Evolutionary conservation across 53 echinoderm and acorn worm species (phyloP).

Genomic region (Actinopyga echinites): DNA sequence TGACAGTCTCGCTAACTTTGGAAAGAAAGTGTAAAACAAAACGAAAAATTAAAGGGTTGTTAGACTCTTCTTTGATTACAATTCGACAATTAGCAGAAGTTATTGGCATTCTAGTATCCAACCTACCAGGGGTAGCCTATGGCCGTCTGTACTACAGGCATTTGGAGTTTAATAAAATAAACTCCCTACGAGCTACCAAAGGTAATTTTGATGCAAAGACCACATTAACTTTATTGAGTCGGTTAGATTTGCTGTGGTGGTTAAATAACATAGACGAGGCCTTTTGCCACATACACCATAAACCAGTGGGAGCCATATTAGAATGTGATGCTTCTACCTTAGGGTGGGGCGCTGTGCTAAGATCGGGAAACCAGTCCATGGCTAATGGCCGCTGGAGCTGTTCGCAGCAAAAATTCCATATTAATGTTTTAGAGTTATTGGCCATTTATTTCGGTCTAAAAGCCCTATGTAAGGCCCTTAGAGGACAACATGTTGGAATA

Average conservation of each 20-base stretch:
- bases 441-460: slow-evolving; percentile 52
- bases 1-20: slow-evolving; percentile 47
- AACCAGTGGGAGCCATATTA: not conserved
- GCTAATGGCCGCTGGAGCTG: slow-evolving; percentile 28
- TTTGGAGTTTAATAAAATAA: slow-evolving; percentile 10
- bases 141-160: slow-evolving; percentile 29
- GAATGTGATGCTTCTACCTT: slow-evolving; percentile 46
- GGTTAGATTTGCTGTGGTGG: slow-evolving; percentile 17
- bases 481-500: slow-evolving; percentile 27
- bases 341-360: slow-evolving; percentile 49
- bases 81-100: slow-evolving; percentile 24
- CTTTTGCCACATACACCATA: slow-evolving; percentile 7
- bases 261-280: slow-evolving; percentile 20
- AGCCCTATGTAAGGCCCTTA: slow-evolving; percentile 19
- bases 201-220: slow-evolving; percentile 31
- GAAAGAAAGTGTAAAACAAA: slow-evolving; percentile 6
- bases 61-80: not conserved
- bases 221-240: slow-evolving; percentile 7
- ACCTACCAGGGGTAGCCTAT: slow-evolving; percentile 11
- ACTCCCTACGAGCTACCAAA: not conserved
- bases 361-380: not conserved
- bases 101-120: slow-evolving; percentile 32
- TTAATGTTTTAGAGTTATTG: slow-evolving; percentile 57
- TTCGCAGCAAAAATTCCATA: slow-evolving; percentile 20
- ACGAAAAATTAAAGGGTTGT: not conserved